Base-by-base conservation (phyloP, 2,888 invertebrate genomes). In the Drosophila putrida region DNA sequence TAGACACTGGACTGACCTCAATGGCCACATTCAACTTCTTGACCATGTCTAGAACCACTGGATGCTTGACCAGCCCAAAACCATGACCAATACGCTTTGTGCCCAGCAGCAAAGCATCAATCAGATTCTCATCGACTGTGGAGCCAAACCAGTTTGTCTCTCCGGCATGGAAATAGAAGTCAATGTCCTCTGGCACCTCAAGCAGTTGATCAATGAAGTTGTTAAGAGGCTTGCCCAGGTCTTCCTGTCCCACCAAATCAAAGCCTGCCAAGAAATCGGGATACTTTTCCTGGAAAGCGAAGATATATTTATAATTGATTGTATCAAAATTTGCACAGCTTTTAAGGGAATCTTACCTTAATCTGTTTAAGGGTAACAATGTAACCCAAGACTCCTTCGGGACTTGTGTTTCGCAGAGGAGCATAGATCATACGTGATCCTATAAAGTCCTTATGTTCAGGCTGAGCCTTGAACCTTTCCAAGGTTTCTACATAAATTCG, bases 221-320 rank as follows among this genome's bases (percentile, higher is more conserved):
- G 38, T 93, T 90, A 0, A 97, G 90, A 0, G 96, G 95, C 36
- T 93, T 91, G 0, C 96, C 96, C 49, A 92, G 89, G 82, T 97
- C 96, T 90, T 97, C 97, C 84, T 96, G 95, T 0, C 96, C 96
- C 0, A 97, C 96, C 65, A 97, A 93, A 93, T 97, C 97, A 76
- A 97, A 96, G 6, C 97, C 97, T 27, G 95, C 95, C 39, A 97
- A 93, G 66, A 95, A 94, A 11, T 95, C 93, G 0, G 96, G 95
- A 90, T 95, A 94, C 8, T 92, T 89, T 0, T 81, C 82, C 90
- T 94, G 93, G 15, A 95, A 90, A 36, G 6, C 1, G 1, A 6
- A 8, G 1, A 4, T 2, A 4, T 0, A 27, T 36, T 39, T 43
- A 25, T 4, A 8, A 10, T 0, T 0, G 2, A 1, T 6, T 0